These are phyloP conservation scores for Chloroceryle amazona DNA, from an alignment of 2,797 vertebrate species.

Conservation along the genomic window DNA sequence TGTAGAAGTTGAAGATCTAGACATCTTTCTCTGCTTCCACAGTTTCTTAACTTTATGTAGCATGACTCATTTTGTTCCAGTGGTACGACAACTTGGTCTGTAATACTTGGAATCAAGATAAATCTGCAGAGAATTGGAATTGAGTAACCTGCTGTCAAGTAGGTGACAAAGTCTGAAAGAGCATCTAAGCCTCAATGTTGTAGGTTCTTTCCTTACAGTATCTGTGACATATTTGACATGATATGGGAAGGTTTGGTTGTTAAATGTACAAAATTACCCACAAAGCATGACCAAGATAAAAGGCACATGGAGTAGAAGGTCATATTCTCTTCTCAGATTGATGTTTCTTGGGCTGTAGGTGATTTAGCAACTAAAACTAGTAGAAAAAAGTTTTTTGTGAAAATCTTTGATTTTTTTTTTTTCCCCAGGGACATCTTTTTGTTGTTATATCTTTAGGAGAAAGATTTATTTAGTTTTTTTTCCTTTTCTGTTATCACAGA, in stretches of 20 bases:
- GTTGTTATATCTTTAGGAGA: neutral
- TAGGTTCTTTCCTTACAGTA: neutral
- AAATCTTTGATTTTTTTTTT: neutral
- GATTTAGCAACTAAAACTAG: neutral
- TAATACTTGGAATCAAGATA: neutral
- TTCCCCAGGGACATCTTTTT: neutral
- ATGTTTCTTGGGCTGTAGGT: neutral
- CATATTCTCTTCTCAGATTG: neutral
- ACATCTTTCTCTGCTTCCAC: neutral
- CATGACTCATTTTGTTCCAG: neutral
- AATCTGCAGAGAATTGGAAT: neutral
- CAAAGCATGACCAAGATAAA: neutral
- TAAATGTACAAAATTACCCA: neutral
- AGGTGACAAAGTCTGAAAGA: neutral
- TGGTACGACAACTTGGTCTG: neutral
- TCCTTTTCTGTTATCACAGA: neutral
- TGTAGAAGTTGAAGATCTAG: neutral
- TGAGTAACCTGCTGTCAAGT: neutral
- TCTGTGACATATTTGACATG: neutral
- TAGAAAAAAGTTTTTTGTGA: neutral
- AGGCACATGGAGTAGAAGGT: neutral
- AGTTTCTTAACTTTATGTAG: neutral
- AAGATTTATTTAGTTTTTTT: neutral
- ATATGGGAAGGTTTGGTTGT: neutral
- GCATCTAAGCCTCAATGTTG: neutral